Base-by-base conservation (phyloP, 2,888 invertebrate species). In the Nemoura dubitans region DNA sequence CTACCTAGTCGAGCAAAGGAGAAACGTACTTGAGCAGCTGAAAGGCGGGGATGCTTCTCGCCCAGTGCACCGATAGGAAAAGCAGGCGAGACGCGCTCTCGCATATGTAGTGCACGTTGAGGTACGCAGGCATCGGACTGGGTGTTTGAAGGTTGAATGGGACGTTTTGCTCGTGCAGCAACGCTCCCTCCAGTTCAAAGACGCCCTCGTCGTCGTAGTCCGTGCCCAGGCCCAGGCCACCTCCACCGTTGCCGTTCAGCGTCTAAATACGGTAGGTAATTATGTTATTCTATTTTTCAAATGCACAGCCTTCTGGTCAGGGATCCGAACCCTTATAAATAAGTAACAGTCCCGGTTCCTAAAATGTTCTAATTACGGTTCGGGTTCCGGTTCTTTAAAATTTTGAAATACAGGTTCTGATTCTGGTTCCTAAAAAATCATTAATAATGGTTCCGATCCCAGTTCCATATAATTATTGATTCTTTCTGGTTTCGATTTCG, bases 31-130 rank as follows among this genome's bases (percentile, higher is more conserved):
- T 95, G 89, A 98, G 93, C 42, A 95, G 93, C 89, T 96, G 95
- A 91, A 97, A 98, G 80, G 96, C 96, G 30, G 96, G 95, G 89
- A 98, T 94, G 89, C 96, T 96, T 89, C 96, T 94, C 85, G 97
- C 94, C 98, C 98, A 99, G 90, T 98, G 96, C 87, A 98, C 96
- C 21, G 96, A 95, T 14, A 98, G 94, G 90, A 98, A 98, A 87
- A 99, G 94, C 86, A 99, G 94, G 84, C 99, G 93, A 0, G 98
- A 98, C 29, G 98, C 98, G 89, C 97, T 97, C 93, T 99, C 99
- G 92, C 98, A 99, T 85, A 97, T 97, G 90, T 97, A 98, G 92
- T 98, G 98, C 90, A 97, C 95, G 89, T 98, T 97, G 89, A 98
- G 94, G 92, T 97, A 97, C n/a, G 96, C 94, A 21, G 98, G 97